Percentiles rank a stretch among this genome's conserved stretches.
Evolutionary conservation across 2,797 vertebrate genomes (phyloP).

Genomic region (Prionace glauca): DNA sequence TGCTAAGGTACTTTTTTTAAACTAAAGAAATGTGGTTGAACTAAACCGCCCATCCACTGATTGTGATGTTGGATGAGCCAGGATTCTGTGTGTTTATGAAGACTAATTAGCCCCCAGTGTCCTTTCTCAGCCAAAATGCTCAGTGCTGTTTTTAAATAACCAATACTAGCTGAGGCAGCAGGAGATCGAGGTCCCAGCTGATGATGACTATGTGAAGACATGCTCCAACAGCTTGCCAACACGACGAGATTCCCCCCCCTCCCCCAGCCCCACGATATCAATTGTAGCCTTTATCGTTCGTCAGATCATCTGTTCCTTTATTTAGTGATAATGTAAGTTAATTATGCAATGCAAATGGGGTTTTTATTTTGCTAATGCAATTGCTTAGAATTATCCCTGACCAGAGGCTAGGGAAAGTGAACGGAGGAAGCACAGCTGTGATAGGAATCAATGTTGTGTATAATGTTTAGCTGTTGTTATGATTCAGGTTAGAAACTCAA

Average conservation of each 20-base stretch:
- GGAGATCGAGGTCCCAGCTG: neutral
- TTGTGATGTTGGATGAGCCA: neutral
- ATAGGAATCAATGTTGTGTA: neutral
- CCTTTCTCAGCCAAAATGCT: neutral
- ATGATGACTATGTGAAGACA: neutral
- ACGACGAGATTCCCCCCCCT: neutral
- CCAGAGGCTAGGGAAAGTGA: neutral
- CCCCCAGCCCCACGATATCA: neutral
- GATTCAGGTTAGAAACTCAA: too few species aligned
- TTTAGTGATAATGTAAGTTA: neutral
- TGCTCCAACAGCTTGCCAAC: neutral
- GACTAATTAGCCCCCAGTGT: neutral
- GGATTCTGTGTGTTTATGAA: neutral
- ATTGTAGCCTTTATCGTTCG: neutral
- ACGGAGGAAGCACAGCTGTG: neutral
- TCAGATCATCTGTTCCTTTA: neutral
- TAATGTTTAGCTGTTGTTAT: neutral
- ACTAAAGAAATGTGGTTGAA: neutral
- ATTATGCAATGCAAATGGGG: neutral
- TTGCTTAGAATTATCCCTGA: neutral
- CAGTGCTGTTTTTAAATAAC: neutral
- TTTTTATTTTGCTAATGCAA: constrained; percentile 7
- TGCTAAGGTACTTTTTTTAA: neutral
- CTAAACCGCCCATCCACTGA: neutral
- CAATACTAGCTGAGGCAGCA: neutral